Conservation (phyloP, 1,140 invertebrate species). For the Dendroctonus valens region DNA sequence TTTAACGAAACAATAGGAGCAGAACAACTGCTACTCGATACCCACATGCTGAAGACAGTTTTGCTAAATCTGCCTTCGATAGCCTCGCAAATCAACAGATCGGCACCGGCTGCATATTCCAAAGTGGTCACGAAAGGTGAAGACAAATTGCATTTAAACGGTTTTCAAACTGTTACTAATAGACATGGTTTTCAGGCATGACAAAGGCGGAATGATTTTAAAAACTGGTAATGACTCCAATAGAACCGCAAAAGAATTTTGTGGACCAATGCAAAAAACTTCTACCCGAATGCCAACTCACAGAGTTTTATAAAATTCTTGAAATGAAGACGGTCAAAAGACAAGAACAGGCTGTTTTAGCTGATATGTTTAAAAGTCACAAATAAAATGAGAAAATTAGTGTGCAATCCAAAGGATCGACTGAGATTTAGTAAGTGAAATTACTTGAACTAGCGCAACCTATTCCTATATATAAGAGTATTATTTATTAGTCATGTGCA, state of each 20-base stretch:
- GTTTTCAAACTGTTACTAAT: not conserved
- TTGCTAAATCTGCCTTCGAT: conserved; percentile 93
- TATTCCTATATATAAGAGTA: no score
- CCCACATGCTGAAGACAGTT: conserved; percentile 95
- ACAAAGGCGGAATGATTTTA: conserved; percentile 97
- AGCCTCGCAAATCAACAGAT: conserved; percentile 80
- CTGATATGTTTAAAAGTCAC: conserved; percentile 45
- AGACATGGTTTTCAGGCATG: conserved; percentile 59
- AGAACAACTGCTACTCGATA: conserved; percentile 96
- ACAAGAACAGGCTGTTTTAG: conserved; percentile 45
- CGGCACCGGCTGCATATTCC: conserved; percentile 81
- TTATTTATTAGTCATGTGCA: no score
- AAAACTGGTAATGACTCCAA: conserved; percentile 97
- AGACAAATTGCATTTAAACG: not conserved
- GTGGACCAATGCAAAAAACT: conserved; percentile 89
- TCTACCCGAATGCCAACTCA: conserved; percentile 83
- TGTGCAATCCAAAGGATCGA: no score
- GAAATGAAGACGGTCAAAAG: conserved; percentile 88
- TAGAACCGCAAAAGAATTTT: conserved; percentile 83
- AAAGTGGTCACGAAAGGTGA: conserved; percentile 84
- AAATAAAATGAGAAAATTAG: conserved; percentile 8
- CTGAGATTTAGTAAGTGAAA: no score
- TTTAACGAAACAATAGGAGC: conserved; percentile 57
- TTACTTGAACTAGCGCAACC: no score
- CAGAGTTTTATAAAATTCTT: conserved; percentile 93